Base-by-base conservation (phyloP, 1,140 invertebrate genomes). In the Drosophila watanabei region DNA sequence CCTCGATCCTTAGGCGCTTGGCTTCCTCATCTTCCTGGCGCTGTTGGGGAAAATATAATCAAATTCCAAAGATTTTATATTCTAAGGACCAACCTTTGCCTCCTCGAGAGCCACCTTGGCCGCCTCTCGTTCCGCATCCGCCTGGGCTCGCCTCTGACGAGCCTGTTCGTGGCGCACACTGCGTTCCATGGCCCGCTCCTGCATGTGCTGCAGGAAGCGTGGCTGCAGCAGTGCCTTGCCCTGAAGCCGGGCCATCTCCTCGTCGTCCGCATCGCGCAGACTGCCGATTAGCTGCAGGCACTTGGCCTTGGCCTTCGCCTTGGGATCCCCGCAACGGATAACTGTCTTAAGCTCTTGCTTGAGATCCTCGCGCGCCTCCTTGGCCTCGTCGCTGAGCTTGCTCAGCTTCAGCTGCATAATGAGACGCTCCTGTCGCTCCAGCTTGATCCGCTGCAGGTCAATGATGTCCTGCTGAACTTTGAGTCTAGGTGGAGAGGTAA, bases 401-500 rank as follows among this genome's bases (percentile, higher is more conserved):
- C 95, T 94, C 33, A 95, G 92, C 79, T 95, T 95, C 0, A 96
- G 83, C 83, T 95, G 94, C 89, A 95, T 94, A 59, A 96, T 96
- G 2, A 95, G 63, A 79, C 94, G 94, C 58, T 95, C 94, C 92
- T 96, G 95, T 59, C 95, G 94, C 72, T 95, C 94, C 63, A 96
- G 82, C 92, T 95, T 95, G 8, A 94, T 92, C 80, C 95, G 95
- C 83, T 96, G 95, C 11, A 94, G 71, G 37, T 95, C 94, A 46
- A 96, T 96, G 43, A 95, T 95, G 65, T 95, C 94, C 86, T 95
- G 95, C 89, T 96, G 95, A 16, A 95, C 93, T 82, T 95, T 95
- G 24, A 95, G 95, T 75, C 95, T 95, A 28, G 59, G 63, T 75
- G 69, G 59, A 20, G 35, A 1, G 4, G 48, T 11, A 33, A 16